Evolutionary conservation across 1,140 invertebrate genomes (phyloP), one percentile per base, ranked within the genome.

Genomic region (Cheumatopsyche charites): DNA sequence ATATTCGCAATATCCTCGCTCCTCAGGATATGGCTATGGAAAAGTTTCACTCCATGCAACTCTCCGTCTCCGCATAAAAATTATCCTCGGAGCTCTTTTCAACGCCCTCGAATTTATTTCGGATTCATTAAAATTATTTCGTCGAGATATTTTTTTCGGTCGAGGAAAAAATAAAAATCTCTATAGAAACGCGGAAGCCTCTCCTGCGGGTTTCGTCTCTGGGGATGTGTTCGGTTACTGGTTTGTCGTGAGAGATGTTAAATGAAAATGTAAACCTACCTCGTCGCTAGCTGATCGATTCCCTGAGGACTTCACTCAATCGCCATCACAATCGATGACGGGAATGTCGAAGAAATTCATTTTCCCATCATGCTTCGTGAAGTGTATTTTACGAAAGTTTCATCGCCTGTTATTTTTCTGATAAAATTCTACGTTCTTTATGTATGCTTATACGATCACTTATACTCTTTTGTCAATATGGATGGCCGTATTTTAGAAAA

Each of bases 1-100:
- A 58, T 58, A 58, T 25, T 58, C 55, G 55, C 23, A 58, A 58
- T 58, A 58, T 58, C 23, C 21, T 9, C 47, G 47, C 47, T 52
- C 19, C 19, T 1, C 15, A 17, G 15, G 19, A 52, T 52, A 52
- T n/a, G n/a, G 47, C 47, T 52, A 52, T 52, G 47, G 47, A 52
- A 52, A 52, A 52, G 47, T 52, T 52, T 52, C 9, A 17, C 19
- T 52, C 17, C 47, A 17, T 17, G 5, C n/a, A 52, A 52, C 47
- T 9, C 29, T 36, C 29, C 3, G 3, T 9, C 29, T 9, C 9
- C 9, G 29, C 29, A 17, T 52, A 19, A 52, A 52, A 52, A 52
- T 52, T 19, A 52, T 52, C n/a, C 15, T 15, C 47, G n/a, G 19
- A 1, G 29, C 9, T 36, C 29, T 36, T 36, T 36, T 36, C 9